phyloP scores from a whole-genome alignment of 2,797 vertebrate species.

The Mormyrops boulengeri region DNA sequence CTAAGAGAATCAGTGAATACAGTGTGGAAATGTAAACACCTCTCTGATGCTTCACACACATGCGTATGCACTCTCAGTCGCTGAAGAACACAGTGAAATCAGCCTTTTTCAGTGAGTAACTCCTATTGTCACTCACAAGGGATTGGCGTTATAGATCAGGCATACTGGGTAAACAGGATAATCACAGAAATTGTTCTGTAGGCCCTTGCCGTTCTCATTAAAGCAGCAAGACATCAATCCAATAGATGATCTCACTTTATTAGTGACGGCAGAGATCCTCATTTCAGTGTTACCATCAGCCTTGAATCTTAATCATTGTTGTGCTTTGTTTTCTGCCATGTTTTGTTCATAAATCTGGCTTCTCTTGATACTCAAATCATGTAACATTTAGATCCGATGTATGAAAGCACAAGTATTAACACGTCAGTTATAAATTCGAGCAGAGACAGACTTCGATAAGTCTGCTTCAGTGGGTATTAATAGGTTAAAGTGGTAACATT shows the following conservation, averaged over 20 bases:
- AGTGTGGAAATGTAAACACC: constrained; percentile 62
- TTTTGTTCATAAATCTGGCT: background rate
- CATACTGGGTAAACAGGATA: background rate
- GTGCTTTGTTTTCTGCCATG: background rate
- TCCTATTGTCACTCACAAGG: background rate
- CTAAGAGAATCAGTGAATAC: constrained; percentile 59
- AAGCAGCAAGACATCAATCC: background rate
- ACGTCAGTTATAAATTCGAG: background rate
- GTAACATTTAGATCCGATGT: background rate
- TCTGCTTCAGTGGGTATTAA: background rate
- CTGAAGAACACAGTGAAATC: background rate
- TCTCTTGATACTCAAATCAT: background rate
- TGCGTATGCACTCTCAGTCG: constrained; percentile 19
- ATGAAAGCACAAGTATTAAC: background rate
- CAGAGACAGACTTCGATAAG: background rate
- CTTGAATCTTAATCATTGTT: background rate
- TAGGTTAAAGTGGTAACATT: background rate
- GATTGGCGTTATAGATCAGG: background rate
- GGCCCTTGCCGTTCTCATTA: background rate
- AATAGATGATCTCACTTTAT: background rate
- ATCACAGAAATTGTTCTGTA: background rate
- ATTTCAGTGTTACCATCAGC: background rate
- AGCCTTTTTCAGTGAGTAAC: background rate
- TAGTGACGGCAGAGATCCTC: background rate
- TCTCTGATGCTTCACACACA: constrained; percentile 20